Conservation (phyloP, 2,113 vertebrate species). For the Ochotona princeps region DNA sequence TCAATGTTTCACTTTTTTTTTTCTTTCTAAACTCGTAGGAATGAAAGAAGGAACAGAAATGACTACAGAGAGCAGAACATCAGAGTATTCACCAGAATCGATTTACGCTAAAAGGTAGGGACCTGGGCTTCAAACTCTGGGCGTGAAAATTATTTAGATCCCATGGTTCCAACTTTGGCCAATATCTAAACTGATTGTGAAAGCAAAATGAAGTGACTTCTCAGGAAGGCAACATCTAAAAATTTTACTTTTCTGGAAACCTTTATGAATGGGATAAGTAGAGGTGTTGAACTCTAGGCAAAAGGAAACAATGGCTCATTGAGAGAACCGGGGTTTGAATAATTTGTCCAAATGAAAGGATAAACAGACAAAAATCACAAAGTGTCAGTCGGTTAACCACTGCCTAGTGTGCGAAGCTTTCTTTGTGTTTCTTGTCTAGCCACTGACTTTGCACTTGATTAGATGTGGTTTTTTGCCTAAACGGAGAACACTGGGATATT, state of each 20-base stretch:
- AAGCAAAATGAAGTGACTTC: slow-evolving; percentile 26
- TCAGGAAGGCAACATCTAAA: not conserved
- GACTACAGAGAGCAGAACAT: not conserved
- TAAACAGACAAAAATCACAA: not conserved
- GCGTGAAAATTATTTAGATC: slow-evolving; percentile 30
- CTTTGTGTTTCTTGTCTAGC: not conserved
- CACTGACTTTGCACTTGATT: not conserved
- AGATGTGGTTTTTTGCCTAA: not conserved
- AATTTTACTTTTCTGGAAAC: not conserved
- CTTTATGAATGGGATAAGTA: not conserved
- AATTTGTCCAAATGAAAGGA: not conserved
- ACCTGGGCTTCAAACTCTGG: not conserved
- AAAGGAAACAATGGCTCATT: not conserved
- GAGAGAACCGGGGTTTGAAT: not conserved
- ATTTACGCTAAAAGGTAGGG: not conserved
- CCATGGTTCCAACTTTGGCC: not conserved
- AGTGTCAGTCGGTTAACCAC: not conserved
- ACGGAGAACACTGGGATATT: not conserved
- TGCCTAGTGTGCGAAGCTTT: not conserved
- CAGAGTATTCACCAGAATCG: slow-evolving; percentile 21
- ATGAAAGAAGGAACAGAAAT: not conserved
- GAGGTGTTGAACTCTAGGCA: not conserved
- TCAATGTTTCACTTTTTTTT: not conserved
- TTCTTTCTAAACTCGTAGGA: not conserved
- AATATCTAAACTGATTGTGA: not conserved